Base-by-base conservation (phyloP, 1,140 invertebrate species). In the Drosophila sulfurigaster region DNA sequence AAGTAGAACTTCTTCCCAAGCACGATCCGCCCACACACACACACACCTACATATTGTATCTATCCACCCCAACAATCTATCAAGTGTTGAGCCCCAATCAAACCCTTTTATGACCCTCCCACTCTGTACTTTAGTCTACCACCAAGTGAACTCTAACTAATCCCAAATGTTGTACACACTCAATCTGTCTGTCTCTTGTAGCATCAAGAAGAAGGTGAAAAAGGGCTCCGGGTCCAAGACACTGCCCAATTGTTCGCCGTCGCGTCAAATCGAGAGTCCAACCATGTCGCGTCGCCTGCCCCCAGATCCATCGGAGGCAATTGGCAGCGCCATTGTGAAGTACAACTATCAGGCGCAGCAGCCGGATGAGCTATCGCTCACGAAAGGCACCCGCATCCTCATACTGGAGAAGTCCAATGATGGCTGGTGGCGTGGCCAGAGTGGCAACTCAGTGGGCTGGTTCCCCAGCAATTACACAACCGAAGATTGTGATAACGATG, bases 331-430 rank as follows among this genome's bases (percentile, higher is more conserved):
- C 15, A 95, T 99, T 66, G 99, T 99, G 60, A 99, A 99, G 94
- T 99, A 99, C 93, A 98, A 98, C 93, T 99, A 99, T 93, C 97
- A 98, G 94, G 98, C 98, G 30, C 98, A 99, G 93, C 98, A 99
- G 93, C 95, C 97, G 1, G 99, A 99, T 92, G 99, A 99, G 93
- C 93, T 99, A 5, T 96, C 98, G 1, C 94, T 99, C 48, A 96
- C 96, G 43, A 98, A 97, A 94, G 98, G 98, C 67, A 97, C 96
- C 32, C 94, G 97, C 81, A 98, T 99, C 66, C 94, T 98, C 65
- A 99, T 99, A 75, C 93, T 99, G 67, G 99, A 99, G 93, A 99
- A 99, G 93, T 99, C 98, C 79, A 99, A 98, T 76, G 99, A 99
- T 94, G 99, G 99, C 32, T 99, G 99, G 99, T 99, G 99, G 99